Conservation (phyloP, 2,797 vertebrate genomes). For the Ataeniobius toweri region DNA sequence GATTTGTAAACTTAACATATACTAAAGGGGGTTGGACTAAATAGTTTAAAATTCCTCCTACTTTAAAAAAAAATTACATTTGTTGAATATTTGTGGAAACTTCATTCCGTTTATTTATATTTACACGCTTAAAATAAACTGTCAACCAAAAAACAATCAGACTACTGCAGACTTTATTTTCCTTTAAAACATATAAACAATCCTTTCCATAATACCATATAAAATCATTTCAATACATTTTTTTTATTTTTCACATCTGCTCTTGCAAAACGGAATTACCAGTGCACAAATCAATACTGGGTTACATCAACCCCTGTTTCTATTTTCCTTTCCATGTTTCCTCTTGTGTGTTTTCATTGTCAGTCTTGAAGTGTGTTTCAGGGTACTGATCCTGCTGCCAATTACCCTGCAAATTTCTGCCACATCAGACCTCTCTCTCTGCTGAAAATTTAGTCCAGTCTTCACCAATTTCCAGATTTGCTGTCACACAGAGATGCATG, state of each 20-base stretch:
- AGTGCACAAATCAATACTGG: neutral
- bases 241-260: neutral
- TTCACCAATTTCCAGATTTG: neutral
- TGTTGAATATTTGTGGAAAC: neutral
- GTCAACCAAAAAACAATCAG: neutral
- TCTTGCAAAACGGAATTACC: conserved; percentile 3
- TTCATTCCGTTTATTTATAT: neutral
- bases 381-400: conserved; percentile 4
- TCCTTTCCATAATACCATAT: neutral
- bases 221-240: neutral
- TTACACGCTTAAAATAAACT: neutral
- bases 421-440: neutral
- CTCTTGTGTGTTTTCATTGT: neutral
- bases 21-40: neutral
- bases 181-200: neutral
- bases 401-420: conserved; percentile 6
- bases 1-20: neutral
- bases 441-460: neutral
- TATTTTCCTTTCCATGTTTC: conserved; percentile 3
- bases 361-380: neutral
- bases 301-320: neutral
- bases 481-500: neutral
- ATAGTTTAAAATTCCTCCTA: neutral
- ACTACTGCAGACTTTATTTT: neutral
- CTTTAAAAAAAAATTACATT: neutral